Evolutionary conservation across 2,888 invertebrate species (phyloP), one percentile per base, ranked within the genome.

Genomic region (Dorcus parallelipipedus): DNA sequence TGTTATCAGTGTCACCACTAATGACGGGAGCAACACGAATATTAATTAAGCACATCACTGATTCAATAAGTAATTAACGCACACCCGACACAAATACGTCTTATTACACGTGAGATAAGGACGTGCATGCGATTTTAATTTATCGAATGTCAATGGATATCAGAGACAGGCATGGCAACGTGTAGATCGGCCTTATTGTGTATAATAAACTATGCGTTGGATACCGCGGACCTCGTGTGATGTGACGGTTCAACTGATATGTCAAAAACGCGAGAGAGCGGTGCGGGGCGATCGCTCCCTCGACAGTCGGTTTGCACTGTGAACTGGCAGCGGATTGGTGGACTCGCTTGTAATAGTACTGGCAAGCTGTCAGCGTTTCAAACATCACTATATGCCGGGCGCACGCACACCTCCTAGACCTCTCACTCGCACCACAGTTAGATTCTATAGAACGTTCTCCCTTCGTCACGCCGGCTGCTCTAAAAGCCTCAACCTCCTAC

Each of bases 341-440:
- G 76, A 75, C 72, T 73, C 71, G 73, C 71, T 73, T 74, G 73
- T 77, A 77, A 78, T 77, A 78, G 76, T 76, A 74, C 76, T 77
- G 76, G 76, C 76, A 76, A 76, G 76, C 76, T 79, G 79, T 79
- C 79, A 79, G 79, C 78, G 76, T 77, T 78, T 77, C 78, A 78
- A 78, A 79, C 78, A 78, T 79, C 79, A 78, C 77, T 76, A 71
- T 69, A 74, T 74, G 73, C 72, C 71, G 73, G 69, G 76, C 77
- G 77, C 77, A 77, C 77, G 76, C 77, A 77, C 72, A 72, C 73
- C 69, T 70, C 69, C 69, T 68, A 61, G 63, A 64, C 64, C 65
- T 69, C 70, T 64, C 66, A 69, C 68, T 58, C 64, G 51, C 59
- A 42, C 59, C 52, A 52, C 45, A 45, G 57, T 75, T 76, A 76